Evolutionary conservation across 2,888 invertebrate genomes (phyloP), one percentile per base, ranked within the genome.

Genomic region (Hydropsyche betteni): DNA sequence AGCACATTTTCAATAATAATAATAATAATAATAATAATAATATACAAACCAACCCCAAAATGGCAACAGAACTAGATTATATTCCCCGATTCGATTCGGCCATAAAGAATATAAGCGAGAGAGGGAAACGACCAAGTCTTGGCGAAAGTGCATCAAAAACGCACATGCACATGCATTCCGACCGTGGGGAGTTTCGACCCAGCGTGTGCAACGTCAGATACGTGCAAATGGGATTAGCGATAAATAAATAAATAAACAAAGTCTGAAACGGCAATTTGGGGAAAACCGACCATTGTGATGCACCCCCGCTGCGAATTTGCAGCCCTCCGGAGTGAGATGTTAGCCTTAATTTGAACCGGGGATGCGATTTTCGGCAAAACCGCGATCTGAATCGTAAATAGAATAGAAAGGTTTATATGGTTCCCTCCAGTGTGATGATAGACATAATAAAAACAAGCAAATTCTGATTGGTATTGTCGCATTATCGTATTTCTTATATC

Each of bases 191-290:
- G n/a, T 33, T 68, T 44, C 14, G n/a, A 68, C 36, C 68, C 68
- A n/a, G 44, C 10, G 38, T 68, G 44, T 51, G 12, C 44, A 8
- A 16, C 12, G 44, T 24, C 24, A 44, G 69, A 69, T 69, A 69
- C 69, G 74, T 74, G 61, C 70, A 75, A 75, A 75, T 75, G 69
- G 75, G 75, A 75, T 75, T 75, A 75, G 58, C 69, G 68, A 75
- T 75, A 75, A 75, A 75, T 75, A 75, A 75, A 75, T 75, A 75
- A 70, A 70, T 53, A 70, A 70, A 70, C 70, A 70, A 70, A 33
- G 70, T 70, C 70, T 69, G 69, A 44, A 69, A 69, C 50, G 51
- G 69, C 69, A 69, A 69, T 69, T 69, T 69, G 38, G 69, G 69
- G 58, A 44, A 69, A 69, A 69, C 64, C 50, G 69, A 16, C 36